phyloP scores from a whole-genome alignment of 1,140 invertebrate genomes.

The Hylaeus anthracinus region DNA sequence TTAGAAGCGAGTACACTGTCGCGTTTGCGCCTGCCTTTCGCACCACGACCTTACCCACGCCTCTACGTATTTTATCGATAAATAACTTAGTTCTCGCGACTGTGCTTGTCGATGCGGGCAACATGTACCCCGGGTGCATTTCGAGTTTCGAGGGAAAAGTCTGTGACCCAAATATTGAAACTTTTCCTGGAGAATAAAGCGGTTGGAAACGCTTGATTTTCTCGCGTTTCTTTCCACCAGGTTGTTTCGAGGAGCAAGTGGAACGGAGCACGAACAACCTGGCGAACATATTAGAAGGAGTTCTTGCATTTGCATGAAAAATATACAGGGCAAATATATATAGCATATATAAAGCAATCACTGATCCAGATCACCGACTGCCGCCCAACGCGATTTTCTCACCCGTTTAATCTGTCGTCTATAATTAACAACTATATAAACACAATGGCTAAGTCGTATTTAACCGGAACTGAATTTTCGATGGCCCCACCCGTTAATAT shows the following conservation, averaged over 20 bases:
- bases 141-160: neutral
- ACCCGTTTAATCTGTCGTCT: constrained; percentile 12
- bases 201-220: neutral
- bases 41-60: no score
- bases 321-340: no score
- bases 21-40: neutral
- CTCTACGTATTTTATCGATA: neutral
- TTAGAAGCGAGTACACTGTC: constrained; percentile 14
- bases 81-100: neutral
- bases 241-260: no score
- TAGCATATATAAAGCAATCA: no score
- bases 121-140: neutral
- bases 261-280: no score
- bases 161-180: no score
- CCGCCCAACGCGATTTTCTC: neutral
- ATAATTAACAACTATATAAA: constrained; percentile 42
- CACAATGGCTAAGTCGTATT: constrained; percentile 34
- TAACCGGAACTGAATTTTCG: constrained; percentile 38
- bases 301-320: no score
- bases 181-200: no score
- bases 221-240: neutral
- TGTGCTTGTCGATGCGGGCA: neutral
- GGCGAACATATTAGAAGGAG: no score
- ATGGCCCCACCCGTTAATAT: constrained; percentile 32
- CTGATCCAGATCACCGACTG: neutral